Conservation (phyloP, 1,140 invertebrate species). For the Bradysia coprophila region DNA sequence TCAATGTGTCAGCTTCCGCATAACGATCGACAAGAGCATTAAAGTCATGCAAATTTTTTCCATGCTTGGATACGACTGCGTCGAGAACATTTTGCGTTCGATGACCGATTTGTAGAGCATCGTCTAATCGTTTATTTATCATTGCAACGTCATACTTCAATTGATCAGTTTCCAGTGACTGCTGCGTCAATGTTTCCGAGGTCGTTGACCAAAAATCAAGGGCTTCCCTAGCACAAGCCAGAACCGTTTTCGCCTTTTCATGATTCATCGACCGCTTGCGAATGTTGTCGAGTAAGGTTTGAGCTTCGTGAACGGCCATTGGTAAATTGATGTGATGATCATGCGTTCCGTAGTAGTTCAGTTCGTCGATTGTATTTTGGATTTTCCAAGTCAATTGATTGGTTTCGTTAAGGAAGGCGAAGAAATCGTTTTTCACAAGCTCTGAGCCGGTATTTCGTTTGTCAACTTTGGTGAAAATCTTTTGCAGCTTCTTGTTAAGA, state of each 20-base stretch:
- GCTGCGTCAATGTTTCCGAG: constrained; percentile 18
- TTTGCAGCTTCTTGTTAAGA: constrained; percentile 14
- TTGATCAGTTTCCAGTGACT: constrained; percentile 17
- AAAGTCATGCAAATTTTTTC: constrained; percentile 15
- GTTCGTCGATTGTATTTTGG: constrained; percentile 9
- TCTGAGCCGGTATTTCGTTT: constrained; percentile 8
- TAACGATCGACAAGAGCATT: constrained; percentile 11
- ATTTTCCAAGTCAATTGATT: constrained; percentile 6
- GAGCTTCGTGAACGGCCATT: constrained; percentile 16
- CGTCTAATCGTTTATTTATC: constrained; percentile 16
- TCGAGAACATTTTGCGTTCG: constrained; percentile 23
- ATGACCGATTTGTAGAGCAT: constrained; percentile 16
- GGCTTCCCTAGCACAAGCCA: constrained; percentile 15
- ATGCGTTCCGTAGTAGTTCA: constrained; percentile 15
- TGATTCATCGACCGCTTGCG: constrained; percentile 12
- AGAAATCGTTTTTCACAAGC: not conserved
- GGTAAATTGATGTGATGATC: constrained; percentile 18
- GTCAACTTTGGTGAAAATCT: constrained; percentile 10
- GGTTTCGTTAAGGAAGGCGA: not conserved
- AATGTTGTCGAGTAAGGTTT: constrained; percentile 16
- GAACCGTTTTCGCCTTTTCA: constrained; percentile 11
- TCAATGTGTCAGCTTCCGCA: constrained; percentile 9
- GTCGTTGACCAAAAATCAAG: constrained; percentile 18
- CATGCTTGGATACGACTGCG: constrained; percentile 24
- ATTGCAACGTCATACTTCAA: constrained; percentile 17